Evolutionary conservation across 2,113 vertebrate genomes (phyloP), one percentile per base, ranked within the genome.

Genomic region (Leptosomus discolor): DNA sequence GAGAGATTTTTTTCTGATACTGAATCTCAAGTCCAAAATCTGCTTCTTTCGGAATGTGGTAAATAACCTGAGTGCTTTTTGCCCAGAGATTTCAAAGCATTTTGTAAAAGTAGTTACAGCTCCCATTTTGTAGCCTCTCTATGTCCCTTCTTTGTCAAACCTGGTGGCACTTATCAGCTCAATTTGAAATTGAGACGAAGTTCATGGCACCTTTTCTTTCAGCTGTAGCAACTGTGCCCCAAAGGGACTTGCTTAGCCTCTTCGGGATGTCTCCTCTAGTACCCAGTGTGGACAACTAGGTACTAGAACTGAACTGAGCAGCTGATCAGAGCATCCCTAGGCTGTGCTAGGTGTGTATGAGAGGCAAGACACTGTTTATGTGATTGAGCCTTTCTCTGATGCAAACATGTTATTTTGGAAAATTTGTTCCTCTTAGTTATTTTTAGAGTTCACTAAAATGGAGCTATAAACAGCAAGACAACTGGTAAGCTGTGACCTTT

Each of bases 401-500:
- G 54, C 39, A 68, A 88, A 37, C 0, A 0, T 9, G 34, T 39
- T 61, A 29, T 50, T 81, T 39, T 10, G 56, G 65, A 90, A 75
- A 81, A 51, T 8, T 36, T 56, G 29, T 67, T 73, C 37, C 70
- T 86, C 58, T 17, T 32, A 7, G 50, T 56, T 90, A 22, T 71
- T 78, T 89, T 78, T 90, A 88, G 77, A 36, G 37, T 18, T 70
- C 51, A 20, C 58, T 67, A 19, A 83, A 73, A 37, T 20, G 75
- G 36, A 75, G 24, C 61, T 88, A 34, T 17, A 80, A 92, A 48
- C 58, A 86, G 80, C 32, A 39, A 71, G 90, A 54, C 67, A 53
- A 84, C 80, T 87, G 90, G 69, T 54, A 85, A 95, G 90, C 77
- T 46, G 87, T 81, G 63, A 94, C 87, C 69, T 91, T 92, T 57